phyloP scores from a whole-genome alignment of 2,797 vertebrate species.

The Smutsia gigantea region DNA sequence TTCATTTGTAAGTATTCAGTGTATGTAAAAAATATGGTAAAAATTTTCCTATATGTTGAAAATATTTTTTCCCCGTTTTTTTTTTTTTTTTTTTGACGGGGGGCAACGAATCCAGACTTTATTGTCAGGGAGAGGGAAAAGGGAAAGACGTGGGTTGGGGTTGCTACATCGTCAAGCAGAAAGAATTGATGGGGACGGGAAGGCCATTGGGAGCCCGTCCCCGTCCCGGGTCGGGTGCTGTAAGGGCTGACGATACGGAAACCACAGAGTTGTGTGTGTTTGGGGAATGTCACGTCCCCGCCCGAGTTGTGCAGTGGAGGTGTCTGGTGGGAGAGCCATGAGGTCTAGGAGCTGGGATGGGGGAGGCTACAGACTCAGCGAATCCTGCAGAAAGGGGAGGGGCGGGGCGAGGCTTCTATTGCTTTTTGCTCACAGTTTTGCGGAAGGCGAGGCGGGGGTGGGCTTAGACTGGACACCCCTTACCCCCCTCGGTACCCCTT shows the following conservation, averaged over 20 bases:
- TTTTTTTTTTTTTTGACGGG: no score
- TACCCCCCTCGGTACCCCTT: conserved; percentile 78
- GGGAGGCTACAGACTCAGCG: conserved; percentile 73
- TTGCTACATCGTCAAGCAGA: conserved; percentile 82
- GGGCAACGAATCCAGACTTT: conserved; percentile 80
- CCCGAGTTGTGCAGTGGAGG: conserved; percentile 76
- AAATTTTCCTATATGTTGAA: conserved; percentile 1
- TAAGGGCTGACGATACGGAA: conserved; percentile 67
- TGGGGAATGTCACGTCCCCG: conserved; percentile 54
- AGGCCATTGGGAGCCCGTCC: conserved; percentile 56
- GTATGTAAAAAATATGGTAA: not conserved
- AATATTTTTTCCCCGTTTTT: not conserved
- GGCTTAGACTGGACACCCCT: conserved; percentile 80
- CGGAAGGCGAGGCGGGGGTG: conserved; percentile 80
- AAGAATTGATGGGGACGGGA: conserved; percentile 69
- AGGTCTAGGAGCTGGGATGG: conserved; percentile 49
- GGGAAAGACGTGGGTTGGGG: conserved; percentile 7
- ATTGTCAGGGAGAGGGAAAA: conserved; percentile 67
- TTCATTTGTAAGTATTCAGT: not conserved
- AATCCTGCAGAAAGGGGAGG: conserved; percentile 72
- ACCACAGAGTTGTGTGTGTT: not conserved
- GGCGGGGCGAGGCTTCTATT: conserved; percentile 80
- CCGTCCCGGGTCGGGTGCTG: conserved; percentile 47
- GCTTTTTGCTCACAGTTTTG: conserved; percentile 86
- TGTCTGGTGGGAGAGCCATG: conserved; percentile 59